Evolutionary conservation across 2,888 invertebrate genomes (phyloP).

Genomic region (Melanargia galathea): DNA sequence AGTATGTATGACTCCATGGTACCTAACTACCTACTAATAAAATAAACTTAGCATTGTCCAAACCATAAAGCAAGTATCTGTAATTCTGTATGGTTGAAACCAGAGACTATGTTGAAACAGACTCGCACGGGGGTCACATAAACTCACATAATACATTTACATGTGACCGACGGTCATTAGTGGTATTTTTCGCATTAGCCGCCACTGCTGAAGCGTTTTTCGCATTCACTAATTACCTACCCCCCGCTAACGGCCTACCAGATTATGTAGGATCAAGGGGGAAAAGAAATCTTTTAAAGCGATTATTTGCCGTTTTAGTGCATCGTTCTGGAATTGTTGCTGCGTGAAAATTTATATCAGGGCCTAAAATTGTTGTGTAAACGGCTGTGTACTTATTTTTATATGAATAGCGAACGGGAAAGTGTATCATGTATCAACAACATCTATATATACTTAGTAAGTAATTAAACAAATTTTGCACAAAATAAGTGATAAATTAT

Average conservation of each 20-base stretch:
- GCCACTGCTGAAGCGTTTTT: slow-evolving; percentile 18
- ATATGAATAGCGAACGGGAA: not conserved
- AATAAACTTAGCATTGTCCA: no score
- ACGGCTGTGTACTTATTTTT: not conserved
- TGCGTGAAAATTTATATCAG: slow-evolving; percentile 1
- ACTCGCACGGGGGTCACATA: not conserved
- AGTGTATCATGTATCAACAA: no score
- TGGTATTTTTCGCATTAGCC: slow-evolving; percentile 26
- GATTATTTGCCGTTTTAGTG: slow-evolving; percentile 8
- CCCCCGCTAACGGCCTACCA: slow-evolving; percentile 28
- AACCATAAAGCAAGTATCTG: no score
- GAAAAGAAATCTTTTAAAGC: slow-evolving; percentile 12
- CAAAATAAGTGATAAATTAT: no score
- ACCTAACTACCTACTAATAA: no score
- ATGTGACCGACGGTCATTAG: slow-evolving; percentile 21
- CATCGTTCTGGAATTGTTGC: not conserved
- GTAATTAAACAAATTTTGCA: no score
- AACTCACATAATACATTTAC: slow-evolving; percentile 10
- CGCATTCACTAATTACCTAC: slow-evolving; percentile 22
- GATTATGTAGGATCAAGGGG: slow-evolving; percentile 20
- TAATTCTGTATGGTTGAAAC: no score
- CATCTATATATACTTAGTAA: no score
- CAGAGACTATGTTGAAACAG: no score
- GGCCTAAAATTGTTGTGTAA: not conserved
- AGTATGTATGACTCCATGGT: no score